These are phyloP conservation scores for Drosophila suboccidentalis DNA, from an alignment of 2,888 invertebrate species.

Conservation along the genomic window DNA sequence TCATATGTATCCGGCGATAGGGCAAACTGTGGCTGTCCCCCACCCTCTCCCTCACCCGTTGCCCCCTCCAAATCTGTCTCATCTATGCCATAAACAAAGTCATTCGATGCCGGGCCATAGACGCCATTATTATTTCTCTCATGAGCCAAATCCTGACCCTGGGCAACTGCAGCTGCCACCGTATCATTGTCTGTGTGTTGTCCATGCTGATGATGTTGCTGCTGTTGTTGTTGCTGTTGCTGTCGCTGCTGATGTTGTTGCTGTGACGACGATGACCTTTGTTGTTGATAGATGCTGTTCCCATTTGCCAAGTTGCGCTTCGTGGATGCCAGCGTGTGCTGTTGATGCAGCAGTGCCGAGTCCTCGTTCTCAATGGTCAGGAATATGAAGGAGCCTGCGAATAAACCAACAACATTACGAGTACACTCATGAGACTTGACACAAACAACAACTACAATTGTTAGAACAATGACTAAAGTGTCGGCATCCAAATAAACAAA, in stretches of 20 bases:
- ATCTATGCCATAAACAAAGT: constrained; percentile 83
- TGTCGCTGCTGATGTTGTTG: constrained; percentile 27
- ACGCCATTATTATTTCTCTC: constrained; percentile 36
- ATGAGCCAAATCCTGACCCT: constrained; percentile 49
- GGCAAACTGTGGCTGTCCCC: constrained; percentile 75
- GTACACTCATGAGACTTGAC: constrained; percentile 29
- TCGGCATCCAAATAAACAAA: constrained; percentile 26
- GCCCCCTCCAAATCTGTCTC: constrained; percentile 59
- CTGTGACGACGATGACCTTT: constrained; percentile 43
- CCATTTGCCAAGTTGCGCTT: constrained; percentile 78
- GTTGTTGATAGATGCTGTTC: constrained; percentile 59
- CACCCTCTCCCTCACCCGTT: constrained; percentile 39
- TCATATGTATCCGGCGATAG: constrained; percentile 86
- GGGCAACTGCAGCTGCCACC: constrained; percentile 62
- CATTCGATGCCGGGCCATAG: constrained; percentile 65
- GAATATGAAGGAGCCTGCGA: constrained; percentile 92
- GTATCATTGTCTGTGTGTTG: constrained; percentile 79
- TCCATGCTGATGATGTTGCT: constrained; percentile 40
- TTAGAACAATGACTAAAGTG: constrained; percentile 3
- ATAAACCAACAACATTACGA: constrained; percentile 60
- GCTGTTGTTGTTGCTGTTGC: constrained; percentile 19
- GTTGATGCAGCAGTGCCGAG: constrained; percentile 85
- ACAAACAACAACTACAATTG: constrained; percentile 6
- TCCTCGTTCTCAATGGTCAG: constrained; percentile 90
- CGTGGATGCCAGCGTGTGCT: constrained; percentile 87